Conservation (phyloP, 2,113 vertebrate species). For the Apodemus sylvaticus region DNA sequence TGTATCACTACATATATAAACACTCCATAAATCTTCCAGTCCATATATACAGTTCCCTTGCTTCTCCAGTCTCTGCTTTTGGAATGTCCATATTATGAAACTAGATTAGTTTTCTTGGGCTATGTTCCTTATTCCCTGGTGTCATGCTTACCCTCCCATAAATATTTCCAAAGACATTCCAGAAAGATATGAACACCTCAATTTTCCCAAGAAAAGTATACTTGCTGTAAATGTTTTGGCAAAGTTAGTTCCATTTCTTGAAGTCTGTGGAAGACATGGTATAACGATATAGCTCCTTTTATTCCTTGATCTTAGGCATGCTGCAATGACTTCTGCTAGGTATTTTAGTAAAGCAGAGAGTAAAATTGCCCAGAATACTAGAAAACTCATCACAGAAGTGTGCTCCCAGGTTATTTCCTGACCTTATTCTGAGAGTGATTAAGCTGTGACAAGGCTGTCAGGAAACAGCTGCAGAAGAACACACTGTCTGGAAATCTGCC, state of each 20-base stretch:
- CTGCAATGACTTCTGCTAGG: constrained; percentile 44
- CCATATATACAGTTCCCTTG: not conserved
- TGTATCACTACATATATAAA: constrained; percentile 53
- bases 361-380: constrained; percentile 12
- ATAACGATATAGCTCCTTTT: constrained; percentile 28
- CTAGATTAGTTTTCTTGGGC: constrained; percentile 62
- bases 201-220: constrained; percentile 53
- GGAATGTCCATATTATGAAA: constrained; percentile 56
- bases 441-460: constrained; percentile 2
- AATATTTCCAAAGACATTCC: constrained; percentile 72
- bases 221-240: constrained; percentile 59
- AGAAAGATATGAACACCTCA: constrained; percentile 51
- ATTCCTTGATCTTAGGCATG: constrained; percentile 17
- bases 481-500: not conserved
- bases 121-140: not conserved
- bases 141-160: constrained; percentile 50
- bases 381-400: constrained; percentile 21
- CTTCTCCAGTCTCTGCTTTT: not conserved
- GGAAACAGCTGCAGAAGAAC: constrained; percentile 65
- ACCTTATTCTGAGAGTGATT: constrained; percentile 12
- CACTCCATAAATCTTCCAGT: constrained; percentile 55
- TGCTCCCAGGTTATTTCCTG: constrained; percentile 19
- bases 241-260: constrained; percentile 40
- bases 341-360: not conserved
- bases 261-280: constrained; percentile 42